Evolutionary conservation across 2,888 invertebrate genomes (phyloP).

Genomic region (Notodonta dromedarius): DNA sequence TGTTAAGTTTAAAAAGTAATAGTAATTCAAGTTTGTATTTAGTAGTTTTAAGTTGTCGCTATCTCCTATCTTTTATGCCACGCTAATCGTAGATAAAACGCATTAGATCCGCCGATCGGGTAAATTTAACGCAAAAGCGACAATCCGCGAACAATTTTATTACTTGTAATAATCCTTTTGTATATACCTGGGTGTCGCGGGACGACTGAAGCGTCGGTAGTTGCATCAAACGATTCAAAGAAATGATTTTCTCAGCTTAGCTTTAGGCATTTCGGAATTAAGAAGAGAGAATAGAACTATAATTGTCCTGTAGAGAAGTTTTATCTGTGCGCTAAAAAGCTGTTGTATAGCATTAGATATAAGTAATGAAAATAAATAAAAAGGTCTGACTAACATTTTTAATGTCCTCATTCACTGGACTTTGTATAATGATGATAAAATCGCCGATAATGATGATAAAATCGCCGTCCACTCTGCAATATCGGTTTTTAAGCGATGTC

Average conservation of each 20-base stretch:
- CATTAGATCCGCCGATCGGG: slow-evolving; percentile 45
- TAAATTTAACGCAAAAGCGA: slow-evolving; percentile 45
- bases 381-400: background rate
- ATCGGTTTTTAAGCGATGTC: slow-evolving; percentile 16
- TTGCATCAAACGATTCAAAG: slow-evolving; percentile 33
- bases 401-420: background rate
- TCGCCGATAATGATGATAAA: slow-evolving; percentile 5
- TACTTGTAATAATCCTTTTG: slow-evolving; percentile 35
- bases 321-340: background rate
- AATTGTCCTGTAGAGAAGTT: background rate
- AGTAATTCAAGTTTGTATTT: too few species aligned
- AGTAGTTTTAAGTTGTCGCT: too few species aligned
- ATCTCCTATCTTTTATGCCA: slow-evolving; percentile 13
- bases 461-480: background rate
- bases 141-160: slow-evolving; percentile 46
- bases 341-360: background rate
- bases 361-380: background rate
- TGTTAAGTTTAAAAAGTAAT: too few species aligned
- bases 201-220: slow-evolving; percentile 29
- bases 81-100: slow-evolving; percentile 41
- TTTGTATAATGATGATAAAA: slow-evolving; percentile 2
- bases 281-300: background rate
- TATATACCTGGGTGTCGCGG: slow-evolving; percentile 20
- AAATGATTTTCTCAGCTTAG: slow-evolving; percentile 35
- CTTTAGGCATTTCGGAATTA: slow-evolving; percentile 14